phyloP scores from a whole-genome alignment of 2,797 vertebrate species.

The Falco peregrinus region DNA sequence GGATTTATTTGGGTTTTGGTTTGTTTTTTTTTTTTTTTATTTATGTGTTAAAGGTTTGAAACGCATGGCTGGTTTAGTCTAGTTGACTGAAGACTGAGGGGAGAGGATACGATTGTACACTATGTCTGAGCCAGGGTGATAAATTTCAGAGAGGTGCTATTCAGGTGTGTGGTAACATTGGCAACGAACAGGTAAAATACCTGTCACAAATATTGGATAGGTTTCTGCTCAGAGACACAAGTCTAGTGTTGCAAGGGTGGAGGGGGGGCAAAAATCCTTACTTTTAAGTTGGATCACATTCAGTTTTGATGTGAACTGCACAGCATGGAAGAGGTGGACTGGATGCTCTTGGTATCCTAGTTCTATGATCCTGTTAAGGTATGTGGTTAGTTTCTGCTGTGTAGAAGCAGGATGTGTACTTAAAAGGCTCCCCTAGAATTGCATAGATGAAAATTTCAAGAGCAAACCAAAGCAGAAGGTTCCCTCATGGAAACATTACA shows the following conservation, averaged over 20 bases:
- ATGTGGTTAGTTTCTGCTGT: not conserved
- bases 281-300: not conserved
- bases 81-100: not conserved
- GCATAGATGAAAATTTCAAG: not conserved
- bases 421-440: not conserved
- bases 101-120: not conserved
- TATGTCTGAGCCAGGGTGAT: not conserved
- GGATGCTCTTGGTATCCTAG: not conserved
- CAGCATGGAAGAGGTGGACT: not conserved
- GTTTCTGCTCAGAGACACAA: not conserved
- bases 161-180: not conserved
- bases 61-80: not conserved
- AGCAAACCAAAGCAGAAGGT: not conserved
- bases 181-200: not conserved
- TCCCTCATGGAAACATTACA: not conserved
- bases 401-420: not conserved
- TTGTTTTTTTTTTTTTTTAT: not conserved
- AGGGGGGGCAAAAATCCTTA: not conserved
- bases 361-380: not conserved
- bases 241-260: not conserved
- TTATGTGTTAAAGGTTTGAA: not conserved
- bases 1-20: not conserved
- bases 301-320: not conserved
- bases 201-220: not conserved
- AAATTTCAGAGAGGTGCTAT: not conserved